phyloP scores from a whole-genome alignment of 2,888 invertebrate genomes.

The Cephus nigrinus region DNA sequence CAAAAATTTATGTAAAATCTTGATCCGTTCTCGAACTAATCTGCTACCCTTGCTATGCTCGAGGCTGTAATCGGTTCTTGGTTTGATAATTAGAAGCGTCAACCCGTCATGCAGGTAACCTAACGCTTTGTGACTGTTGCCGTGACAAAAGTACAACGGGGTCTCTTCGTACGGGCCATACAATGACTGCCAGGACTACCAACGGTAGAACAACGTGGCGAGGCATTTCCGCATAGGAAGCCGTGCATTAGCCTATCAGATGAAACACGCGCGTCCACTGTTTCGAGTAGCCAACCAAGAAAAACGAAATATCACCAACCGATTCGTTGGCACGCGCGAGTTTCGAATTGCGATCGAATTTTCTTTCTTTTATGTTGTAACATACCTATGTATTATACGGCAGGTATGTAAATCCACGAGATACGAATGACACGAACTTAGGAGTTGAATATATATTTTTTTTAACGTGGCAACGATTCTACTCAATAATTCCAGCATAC shows the following conservation, averaged over 20 bases:
- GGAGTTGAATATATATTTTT: neutral
- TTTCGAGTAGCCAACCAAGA: neutral
- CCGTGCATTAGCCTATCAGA: constrained; percentile 66
- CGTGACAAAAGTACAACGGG: constrained; percentile 58
- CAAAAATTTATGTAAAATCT: too few species aligned
- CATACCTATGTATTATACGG: neutral
- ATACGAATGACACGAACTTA: neutral
- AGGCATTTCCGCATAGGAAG: constrained; percentile 66
- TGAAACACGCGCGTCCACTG: constrained; percentile 57
- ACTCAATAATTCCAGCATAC: neutral
- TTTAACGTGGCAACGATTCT: neutral
- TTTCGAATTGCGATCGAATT: neutral
- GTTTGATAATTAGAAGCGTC: neutral
- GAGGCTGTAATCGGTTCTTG: neutral
- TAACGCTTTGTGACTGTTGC: constrained; percentile 32
- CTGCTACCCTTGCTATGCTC: neutral
- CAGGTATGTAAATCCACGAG: neutral
- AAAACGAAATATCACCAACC: neutral
- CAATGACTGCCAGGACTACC: neutral
- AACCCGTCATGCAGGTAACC: neutral
- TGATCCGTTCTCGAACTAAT: neutral
- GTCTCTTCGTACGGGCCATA: constrained; percentile 14
- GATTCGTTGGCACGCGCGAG: neutral
- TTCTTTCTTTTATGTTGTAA: neutral
- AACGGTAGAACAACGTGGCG: constrained; percentile 58